Conservation (phyloP, 1,140 invertebrate genomes). For the Trichonephila clavipes region DNA sequence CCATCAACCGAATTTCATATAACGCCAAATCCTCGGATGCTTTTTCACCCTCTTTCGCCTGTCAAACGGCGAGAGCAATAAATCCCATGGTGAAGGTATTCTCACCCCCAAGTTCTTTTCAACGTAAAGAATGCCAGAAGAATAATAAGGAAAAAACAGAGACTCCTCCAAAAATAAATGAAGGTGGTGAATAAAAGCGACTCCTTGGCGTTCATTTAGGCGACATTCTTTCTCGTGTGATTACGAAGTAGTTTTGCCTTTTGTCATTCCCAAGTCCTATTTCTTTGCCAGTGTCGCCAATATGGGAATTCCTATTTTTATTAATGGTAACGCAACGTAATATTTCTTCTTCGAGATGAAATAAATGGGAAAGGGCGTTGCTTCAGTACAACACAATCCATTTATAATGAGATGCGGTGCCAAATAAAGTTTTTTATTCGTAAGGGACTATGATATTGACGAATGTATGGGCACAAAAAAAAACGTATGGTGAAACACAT, state of each 20-base stretch:
- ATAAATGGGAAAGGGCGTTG: not conserved
- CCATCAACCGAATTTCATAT: slow-evolving; percentile 58
- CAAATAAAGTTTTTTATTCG: not conserved
- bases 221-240: slow-evolving; percentile 57
- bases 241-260: slow-evolving; percentile 54
- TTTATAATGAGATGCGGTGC: not conserved
- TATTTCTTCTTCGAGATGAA: not conserved
- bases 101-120: not conserved
- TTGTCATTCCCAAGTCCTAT: not conserved
- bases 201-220: slow-evolving; percentile 69
- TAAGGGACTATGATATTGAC: not conserved
- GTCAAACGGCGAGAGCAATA: slow-evolving; percentile 58
- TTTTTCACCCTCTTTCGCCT: slow-evolving; percentile 38
- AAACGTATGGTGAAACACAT: too few relatives aligned
- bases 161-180: not conserved
- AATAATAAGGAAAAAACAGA: not conserved
- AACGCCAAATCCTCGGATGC: slow-evolving; percentile 44
- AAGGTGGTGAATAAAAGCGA: slow-evolving; percentile 44
- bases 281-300: slow-evolving; percentile 63
- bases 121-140: slow-evolving; percentile 31
- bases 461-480: not conserved
- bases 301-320: slow-evolving; percentile 69
- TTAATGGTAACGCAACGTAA: slow-evolving; percentile 45
- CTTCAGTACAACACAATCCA: not conserved
- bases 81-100: slow-evolving; percentile 63